Evolutionary conservation across 2,888 invertebrate genomes (phyloP).

Genomic region (Parascotia fuliginaria): DNA sequence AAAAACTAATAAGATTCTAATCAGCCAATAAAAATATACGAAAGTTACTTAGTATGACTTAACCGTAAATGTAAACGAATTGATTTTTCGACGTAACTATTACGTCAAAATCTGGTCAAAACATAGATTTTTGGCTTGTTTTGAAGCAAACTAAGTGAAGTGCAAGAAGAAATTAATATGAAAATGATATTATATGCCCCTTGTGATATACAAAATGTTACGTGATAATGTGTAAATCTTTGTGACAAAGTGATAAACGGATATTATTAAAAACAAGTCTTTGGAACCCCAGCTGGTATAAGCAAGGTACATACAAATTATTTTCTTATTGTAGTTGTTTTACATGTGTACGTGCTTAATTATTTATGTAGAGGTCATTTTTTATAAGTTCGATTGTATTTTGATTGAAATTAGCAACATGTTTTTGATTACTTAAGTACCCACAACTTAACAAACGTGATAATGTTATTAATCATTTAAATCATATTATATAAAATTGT

Average conservation of each 20-base stretch:
- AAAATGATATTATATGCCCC: slow-evolving; percentile 34
- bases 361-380: slow-evolving; percentile 18
- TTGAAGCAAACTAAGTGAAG: slow-evolving; percentile 48
- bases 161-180: slow-evolving; percentile 22
- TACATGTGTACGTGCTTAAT: slow-evolving; percentile 6
- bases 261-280: slow-evolving; percentile 46
- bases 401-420: slow-evolving; percentile 16
- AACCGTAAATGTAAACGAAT: slow-evolving; percentile 39
- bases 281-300: slow-evolving; percentile 68
- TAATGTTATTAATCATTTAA: no score
- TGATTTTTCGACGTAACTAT: slow-evolving; percentile 41
- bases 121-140: slow-evolving; percentile 66
- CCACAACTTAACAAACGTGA: background rate
- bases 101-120: slow-evolving; percentile 66
- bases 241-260: slow-evolving; percentile 42
- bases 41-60: slow-evolving; percentile 5
- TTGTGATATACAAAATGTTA: slow-evolving; percentile 24
- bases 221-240: slow-evolving; percentile 39
- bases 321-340: slow-evolving; percentile 41
- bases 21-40: slow-evolving; percentile 27
- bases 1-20: slow-evolving; percentile 14
- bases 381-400: slow-evolving; percentile 17
- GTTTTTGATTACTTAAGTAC: slow-evolving; percentile 11
- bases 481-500: no score
- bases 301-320: slow-evolving; percentile 47